phyloP scores from a whole-genome alignment of 2,113 vertebrate genomes.

The Elachura formosa region DNA sequence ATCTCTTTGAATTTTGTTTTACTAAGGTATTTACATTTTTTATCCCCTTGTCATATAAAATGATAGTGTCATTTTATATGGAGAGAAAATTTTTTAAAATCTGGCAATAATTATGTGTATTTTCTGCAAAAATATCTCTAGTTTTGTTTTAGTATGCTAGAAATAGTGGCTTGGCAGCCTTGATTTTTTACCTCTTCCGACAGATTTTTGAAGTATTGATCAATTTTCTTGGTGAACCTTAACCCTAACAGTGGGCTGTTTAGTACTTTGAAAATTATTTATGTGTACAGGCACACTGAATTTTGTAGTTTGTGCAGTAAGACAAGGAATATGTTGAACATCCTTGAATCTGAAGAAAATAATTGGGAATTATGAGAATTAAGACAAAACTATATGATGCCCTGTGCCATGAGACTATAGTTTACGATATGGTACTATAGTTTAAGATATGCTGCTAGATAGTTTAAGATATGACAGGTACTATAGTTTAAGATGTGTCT shows the following conservation, averaged over 20 bases:
- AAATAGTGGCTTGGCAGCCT: not conserved
- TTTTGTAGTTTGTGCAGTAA: not conserved
- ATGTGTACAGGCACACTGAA: not conserved
- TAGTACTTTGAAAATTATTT: not conserved
- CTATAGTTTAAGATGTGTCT: not conserved
- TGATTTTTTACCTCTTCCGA: not conserved
- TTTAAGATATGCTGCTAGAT: not conserved
- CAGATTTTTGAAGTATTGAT: not conserved
- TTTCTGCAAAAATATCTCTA: not conserved
- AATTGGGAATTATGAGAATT: not conserved
- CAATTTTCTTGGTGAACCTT: not conserved
- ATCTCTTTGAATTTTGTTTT: not conserved
- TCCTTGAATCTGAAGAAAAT: not conserved
- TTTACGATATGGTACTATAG: not conserved
- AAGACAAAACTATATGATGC: not conserved
- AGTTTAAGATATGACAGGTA: too few relatives aligned
- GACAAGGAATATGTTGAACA: not conserved
- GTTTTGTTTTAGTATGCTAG: not conserved
- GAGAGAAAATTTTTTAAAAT: not conserved
- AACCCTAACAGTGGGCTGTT: not conserved
- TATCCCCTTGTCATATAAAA: accelerated
- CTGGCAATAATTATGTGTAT: not conserved
- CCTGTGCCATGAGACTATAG: not conserved
- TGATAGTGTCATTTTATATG: not conserved
- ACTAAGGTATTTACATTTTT: not conserved